Percentiles rank a stretch among this genome's conserved stretches.
Conservation (phyloP, 2,888 invertebrate genomes). For the Monochamus alternatus region DNA sequence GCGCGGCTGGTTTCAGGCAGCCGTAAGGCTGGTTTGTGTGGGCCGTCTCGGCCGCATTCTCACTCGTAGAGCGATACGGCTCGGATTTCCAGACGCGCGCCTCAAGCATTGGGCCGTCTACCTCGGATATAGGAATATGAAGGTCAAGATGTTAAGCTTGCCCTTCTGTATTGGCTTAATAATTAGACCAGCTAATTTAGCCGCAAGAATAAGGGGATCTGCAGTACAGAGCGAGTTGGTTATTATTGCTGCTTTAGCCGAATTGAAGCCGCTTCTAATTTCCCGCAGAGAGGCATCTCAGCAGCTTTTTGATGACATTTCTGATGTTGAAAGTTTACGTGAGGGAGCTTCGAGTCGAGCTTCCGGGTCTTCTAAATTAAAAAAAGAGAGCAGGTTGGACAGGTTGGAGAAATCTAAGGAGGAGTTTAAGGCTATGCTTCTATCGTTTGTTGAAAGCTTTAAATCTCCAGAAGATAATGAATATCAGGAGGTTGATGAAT, state of each 20-base stretch:
- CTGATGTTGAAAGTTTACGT: slow-evolving; percentile 1
- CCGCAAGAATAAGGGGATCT: not conserved
- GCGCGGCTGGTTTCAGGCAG: too few relatives aligned
- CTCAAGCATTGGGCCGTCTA: too few relatives aligned
- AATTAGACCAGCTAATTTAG: not conserved
- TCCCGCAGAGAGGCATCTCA: slow-evolving; percentile 28
- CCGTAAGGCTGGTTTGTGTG: too few relatives aligned
- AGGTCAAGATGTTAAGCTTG: slow-evolving; percentile 17
- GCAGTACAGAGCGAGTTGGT: slow-evolving; percentile 2
- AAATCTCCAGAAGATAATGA: not conserved
- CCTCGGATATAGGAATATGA: not conserved
- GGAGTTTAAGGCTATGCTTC: slow-evolving; percentile 10
- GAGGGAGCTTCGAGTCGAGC: not conserved
- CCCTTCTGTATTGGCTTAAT: slow-evolving; percentile 29
- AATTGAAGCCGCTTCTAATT: slow-evolving; percentile 24
- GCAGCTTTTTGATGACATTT: not conserved
- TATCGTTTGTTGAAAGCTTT: slow-evolving; percentile 9
- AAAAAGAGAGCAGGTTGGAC: not conserved
- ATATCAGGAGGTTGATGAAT: not conserved
- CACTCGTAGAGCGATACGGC: too few relatives aligned
- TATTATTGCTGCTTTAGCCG: slow-evolving; percentile 1
- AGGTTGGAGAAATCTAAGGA: not conserved
- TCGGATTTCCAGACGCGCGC: too few relatives aligned
- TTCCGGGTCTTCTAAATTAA: not conserved
- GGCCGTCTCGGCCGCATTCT: too few relatives aligned